Percentiles rank a stretch among this genome's conserved stretches.
phyloP scores from a whole-genome alignment of 2,888 invertebrate species.

The Tiphia femorata region DNA sequence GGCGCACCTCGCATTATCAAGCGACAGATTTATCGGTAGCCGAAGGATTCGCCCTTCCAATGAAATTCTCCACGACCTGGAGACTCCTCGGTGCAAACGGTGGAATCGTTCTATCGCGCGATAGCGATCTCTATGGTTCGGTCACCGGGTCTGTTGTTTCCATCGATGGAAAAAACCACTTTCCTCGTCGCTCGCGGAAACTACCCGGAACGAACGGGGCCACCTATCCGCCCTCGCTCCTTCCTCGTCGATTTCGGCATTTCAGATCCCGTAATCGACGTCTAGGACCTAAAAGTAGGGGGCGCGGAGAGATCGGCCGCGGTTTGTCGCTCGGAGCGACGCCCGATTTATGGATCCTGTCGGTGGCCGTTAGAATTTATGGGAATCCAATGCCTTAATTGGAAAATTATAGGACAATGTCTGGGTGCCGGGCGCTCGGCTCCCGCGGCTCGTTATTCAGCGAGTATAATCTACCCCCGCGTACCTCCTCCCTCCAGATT shows the following conservation, averaged over 20 bases:
- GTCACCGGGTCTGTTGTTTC: not conserved
- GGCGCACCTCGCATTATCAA: no score
- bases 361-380: conserved; percentile 46
- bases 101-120: no score
- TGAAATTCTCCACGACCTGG: no score
- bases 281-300: conserved; percentile 30
- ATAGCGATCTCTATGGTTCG: not conserved
- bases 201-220: not conserved
- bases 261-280: conserved; percentile 26
- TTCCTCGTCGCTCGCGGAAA: not conserved
- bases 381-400: conserved; percentile 58
- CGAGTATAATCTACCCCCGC: conserved; percentile 32
- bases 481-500: no score
- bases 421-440: conserved; percentile 31
- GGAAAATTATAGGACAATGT: conserved; percentile 59
- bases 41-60: no score
- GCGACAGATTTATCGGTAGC: no score
- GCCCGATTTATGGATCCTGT: conserved; percentile 53
- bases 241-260: conserved; percentile 21
- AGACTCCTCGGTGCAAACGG: no score
- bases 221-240: not conserved
- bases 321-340: conserved; percentile 36
- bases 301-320: conserved; percentile 19
- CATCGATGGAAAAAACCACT: not conserved
- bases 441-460: conserved; percentile 37